Percentiles rank a stretch among this genome's conserved stretches.
phyloP scores from a whole-genome alignment of 2,797 vertebrate genomes.

The Eulemur albifrons region DNA sequence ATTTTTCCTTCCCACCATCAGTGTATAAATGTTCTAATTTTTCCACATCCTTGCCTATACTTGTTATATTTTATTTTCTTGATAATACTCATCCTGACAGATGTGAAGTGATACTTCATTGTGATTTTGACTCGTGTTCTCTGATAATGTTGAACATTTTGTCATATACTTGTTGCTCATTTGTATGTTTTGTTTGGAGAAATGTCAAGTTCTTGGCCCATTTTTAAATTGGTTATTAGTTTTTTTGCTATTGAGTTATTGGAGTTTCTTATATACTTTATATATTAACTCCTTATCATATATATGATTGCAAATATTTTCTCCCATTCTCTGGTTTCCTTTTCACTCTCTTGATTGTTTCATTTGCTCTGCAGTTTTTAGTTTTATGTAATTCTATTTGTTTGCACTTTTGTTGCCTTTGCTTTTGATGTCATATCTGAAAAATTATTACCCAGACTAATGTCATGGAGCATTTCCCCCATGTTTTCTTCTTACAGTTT shows the following conservation, averaged over 20 bases:
- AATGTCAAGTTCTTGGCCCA: background rate
- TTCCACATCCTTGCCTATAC: background rate
- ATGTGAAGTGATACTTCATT: background rate
- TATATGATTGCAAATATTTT: background rate
- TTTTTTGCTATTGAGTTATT: background rate
- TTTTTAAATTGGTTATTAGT: background rate
- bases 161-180: background rate
- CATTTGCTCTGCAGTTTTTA: background rate
- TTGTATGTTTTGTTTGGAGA: background rate
- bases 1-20: background rate
- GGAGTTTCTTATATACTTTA: background rate
- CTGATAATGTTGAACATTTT: background rate
- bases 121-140: background rate
- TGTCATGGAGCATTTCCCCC: background rate
- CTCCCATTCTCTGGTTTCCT: background rate
- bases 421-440: background rate
- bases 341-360: background rate
- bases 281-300: background rate
- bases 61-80: background rate
- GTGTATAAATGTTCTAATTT: background rate
- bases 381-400: background rate
- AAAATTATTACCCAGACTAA: background rate
- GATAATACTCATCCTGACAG: background rate
- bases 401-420: background rate
- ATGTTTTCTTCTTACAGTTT: background rate